A percentile compares a stretch with the other conserved stretches of the same genome.
Conservation (phyloP, 2,888 invertebrate species). For the Cryptophagus acutangulus region DNA sequence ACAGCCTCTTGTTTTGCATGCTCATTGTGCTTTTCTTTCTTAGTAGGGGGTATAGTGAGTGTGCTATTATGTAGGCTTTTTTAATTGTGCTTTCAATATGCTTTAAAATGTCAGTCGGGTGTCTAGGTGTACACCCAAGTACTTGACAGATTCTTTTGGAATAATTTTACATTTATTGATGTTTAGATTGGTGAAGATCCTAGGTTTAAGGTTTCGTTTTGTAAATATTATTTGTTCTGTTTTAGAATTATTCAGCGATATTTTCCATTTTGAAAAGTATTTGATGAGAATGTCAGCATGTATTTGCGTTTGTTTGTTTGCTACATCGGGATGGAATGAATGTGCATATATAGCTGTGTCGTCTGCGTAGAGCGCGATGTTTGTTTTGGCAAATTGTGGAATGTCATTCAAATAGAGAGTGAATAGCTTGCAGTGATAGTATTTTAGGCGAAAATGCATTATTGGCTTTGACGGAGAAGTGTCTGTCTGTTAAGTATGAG, state of each 20-base stretch:
- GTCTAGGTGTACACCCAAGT: constrained; percentile 2
- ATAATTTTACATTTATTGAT: background rate
- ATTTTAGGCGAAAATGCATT: background rate
- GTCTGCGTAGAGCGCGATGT: constrained; percentile 1
- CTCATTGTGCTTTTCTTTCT: too few species aligned
- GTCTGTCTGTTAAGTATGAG: background rate
- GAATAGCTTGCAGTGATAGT: background rate
- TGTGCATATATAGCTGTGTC: background rate
- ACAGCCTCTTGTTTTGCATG: too few species aligned
- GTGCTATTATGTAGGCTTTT: too few species aligned
- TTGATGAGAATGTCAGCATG: background rate
- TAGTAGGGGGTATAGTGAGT: too few species aligned
- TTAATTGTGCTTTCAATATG: background rate
- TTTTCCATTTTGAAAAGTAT: constrained; percentile 2
- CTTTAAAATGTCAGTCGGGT: background rate
- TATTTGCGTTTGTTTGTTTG: background rate
- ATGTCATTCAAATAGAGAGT: background rate
- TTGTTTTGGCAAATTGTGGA: background rate
- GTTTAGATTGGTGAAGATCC: background rate
- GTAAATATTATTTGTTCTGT: background rate
- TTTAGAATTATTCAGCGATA: background rate
- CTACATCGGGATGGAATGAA: background rate
- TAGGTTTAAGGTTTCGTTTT: background rate
- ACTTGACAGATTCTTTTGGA: background rate
- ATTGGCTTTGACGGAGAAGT: background rate